Percentiles rank a stretch among this genome's conserved stretches.
phyloP scores from a whole-genome alignment of 2,888 invertebrate species.

The Aphelenchoides bicaudatus region DNA sequence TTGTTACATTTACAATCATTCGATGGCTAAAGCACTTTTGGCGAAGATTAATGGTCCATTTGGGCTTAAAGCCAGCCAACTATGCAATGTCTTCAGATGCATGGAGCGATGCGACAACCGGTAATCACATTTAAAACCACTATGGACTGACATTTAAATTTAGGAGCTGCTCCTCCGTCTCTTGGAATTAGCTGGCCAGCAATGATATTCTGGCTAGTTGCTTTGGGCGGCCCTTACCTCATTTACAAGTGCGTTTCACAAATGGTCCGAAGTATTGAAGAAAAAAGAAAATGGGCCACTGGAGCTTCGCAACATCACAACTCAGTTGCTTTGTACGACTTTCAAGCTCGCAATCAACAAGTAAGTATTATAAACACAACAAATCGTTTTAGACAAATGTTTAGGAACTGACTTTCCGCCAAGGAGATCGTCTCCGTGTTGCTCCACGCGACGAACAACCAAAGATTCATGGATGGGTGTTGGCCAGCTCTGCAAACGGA shows the following conservation, averaged over 20 bases:
- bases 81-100: conserved; percentile 61
- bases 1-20: conserved; percentile 69
- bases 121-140: not conserved
- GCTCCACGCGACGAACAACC: conserved; percentile 80
- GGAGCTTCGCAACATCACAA: conserved; percentile 65
- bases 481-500: conserved; percentile 65
- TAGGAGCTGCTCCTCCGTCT: not conserved
- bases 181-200: conserved; percentile 72
- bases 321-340: conserved; percentile 40
- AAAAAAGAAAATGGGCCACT: conserved; percentile 63
- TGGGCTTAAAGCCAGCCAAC: conserved; percentile 64
- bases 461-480: conserved; percentile 65
- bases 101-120: conserved; percentile 38
- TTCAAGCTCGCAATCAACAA: conserved; percentile 60
- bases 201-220: conserved; percentile 79
- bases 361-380: no score
- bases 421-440: conserved; percentile 74
- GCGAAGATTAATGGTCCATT: conserved; percentile 71
- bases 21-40: conserved; percentile 77
- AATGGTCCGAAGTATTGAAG: conserved; percentile 54
- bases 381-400: conserved; percentile 68
- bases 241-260: conserved; percentile 75
- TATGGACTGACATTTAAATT: no score
- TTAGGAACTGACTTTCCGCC: conserved; percentile 75
- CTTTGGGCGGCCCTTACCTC: conserved; percentile 85